A percentile compares a stretch with the other conserved stretches of the same genome.
phyloP scores from a whole-genome alignment of 2,888 invertebrate species.

The Machimus rusticus region DNA sequence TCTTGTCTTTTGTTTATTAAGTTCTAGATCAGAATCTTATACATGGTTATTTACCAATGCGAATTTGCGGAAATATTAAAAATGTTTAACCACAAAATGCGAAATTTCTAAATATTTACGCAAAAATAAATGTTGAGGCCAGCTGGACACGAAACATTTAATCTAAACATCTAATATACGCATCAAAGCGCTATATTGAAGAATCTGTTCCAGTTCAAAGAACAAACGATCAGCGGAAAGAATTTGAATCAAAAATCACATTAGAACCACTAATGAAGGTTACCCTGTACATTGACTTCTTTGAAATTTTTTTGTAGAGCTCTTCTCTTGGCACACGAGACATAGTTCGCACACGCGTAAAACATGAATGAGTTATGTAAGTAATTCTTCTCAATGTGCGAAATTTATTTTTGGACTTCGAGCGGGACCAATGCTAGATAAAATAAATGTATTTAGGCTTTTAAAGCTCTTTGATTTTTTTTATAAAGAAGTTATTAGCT shows the following conservation, averaged over 20 bases:
- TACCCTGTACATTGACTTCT: slow-evolving; percentile 17
- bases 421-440: not conserved
- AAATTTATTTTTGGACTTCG: slow-evolving; percentile 16
- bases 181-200: not conserved
- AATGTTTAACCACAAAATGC: not conserved
- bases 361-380: slow-evolving; percentile 1
- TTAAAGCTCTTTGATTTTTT: not conserved
- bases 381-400: not conserved
- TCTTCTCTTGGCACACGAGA: not conserved
- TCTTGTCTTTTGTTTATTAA: not conserved
- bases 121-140: not conserved
- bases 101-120: not conserved
- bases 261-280: not conserved
- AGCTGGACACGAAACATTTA: not conserved
- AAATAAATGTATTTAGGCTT: not conserved
- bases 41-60: too few relatives aligned
- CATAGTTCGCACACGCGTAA: not conserved
- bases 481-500: not conserved
- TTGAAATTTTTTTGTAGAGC: not conserved
- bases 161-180: not conserved
- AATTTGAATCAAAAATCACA: not conserved
- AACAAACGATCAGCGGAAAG: not conserved
- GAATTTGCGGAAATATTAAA: not conserved
- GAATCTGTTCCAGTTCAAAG: not conserved
- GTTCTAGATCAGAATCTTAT: too few relatives aligned